Evolutionary conservation across 1,140 invertebrate genomes (phyloP), one percentile per base, ranked within the genome.

Genomic region (Bombyx mandarina): DNA sequence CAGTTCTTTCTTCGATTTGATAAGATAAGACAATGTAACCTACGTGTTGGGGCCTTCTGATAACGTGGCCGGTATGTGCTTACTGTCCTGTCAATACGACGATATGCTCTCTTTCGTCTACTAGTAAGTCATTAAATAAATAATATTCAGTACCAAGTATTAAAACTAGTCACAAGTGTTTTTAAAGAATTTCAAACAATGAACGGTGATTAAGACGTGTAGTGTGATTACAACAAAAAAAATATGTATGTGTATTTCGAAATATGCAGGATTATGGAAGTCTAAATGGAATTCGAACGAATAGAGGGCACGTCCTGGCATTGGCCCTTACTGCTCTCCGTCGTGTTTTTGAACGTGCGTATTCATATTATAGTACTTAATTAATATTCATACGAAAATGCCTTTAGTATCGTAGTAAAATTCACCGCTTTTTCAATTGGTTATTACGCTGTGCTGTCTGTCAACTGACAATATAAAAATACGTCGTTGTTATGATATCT

Each of bases 1-100:
- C 26, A 61, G 59, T 75, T 69, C 70, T 71, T 71, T 71, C 68
- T 65, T 60, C 55, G 45, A 56, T 58, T 66, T 63, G 81, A 86
- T 86, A 81, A 86, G 82, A 86, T 86, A 83, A 85, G 74, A 72
- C 76, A 69, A 81, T 79, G 79, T 76, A 76, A 67, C 62, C 68
- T 66, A 73, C 66, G 70, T 74, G 69, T 69, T 76, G 66, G 64
- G 68, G 71, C 67, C 66, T 75, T 73, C 56, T 63, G 77, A 83
- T 80, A 83, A 83, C 65, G 67, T 69, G 67, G 67, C 69, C 71
- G 64, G 81, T 77, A 69, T 54, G 70, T 35, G 26, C 26, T 5
- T 70, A 71, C 67, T 70, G 60, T 72, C 60, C 66, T 75, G 79
- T 79, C 79, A 76, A 79, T 84, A 82, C 69, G 67, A 73, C 74